Percentiles rank a stretch among this genome's conserved stretches.
Conservation (phyloP, 2,113 vertebrate species). For the Platichthys stellatus region DNA sequence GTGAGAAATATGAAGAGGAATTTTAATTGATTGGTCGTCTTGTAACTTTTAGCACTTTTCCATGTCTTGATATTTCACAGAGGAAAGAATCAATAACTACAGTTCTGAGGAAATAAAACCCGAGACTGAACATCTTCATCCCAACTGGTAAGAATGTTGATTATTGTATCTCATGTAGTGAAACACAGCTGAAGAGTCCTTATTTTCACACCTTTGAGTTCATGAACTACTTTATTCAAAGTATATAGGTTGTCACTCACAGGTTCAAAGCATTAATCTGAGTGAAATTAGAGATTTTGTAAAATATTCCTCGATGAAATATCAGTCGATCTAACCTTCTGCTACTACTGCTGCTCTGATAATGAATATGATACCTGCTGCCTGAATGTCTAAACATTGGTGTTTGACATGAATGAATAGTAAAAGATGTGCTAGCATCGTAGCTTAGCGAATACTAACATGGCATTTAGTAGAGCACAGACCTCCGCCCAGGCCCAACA, state of each 20-base stretch:
- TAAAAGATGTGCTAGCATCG: background rate
- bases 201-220: too few relatives aligned
- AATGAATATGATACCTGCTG: too few relatives aligned
- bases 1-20: slow-evolving; percentile 6
- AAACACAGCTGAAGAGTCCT: background rate
- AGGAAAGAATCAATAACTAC: background rate
- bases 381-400: background rate
- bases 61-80: background rate
- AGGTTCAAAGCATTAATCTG: too few relatives aligned
- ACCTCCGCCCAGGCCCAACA: background rate
- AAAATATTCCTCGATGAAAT: too few relatives aligned
- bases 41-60: slow-evolving; percentile 31
- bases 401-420: background rate
- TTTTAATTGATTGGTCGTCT: slow-evolving; percentile 33
- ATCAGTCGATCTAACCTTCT: too few relatives aligned
- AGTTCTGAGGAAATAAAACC: slow-evolving; percentile 3
- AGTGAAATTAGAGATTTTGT: background rate
- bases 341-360: too few relatives aligned
- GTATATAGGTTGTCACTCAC: too few relatives aligned
- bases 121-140: background rate
- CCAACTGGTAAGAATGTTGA: background rate
- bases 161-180: background rate
- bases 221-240: too few relatives aligned
- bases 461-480: background rate
- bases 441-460: background rate